Evolutionary conservation across 2,888 invertebrate genomes (phyloP), one percentile per base, ranked within the genome.

Genomic region (Iselma pallidipennis): DNA sequence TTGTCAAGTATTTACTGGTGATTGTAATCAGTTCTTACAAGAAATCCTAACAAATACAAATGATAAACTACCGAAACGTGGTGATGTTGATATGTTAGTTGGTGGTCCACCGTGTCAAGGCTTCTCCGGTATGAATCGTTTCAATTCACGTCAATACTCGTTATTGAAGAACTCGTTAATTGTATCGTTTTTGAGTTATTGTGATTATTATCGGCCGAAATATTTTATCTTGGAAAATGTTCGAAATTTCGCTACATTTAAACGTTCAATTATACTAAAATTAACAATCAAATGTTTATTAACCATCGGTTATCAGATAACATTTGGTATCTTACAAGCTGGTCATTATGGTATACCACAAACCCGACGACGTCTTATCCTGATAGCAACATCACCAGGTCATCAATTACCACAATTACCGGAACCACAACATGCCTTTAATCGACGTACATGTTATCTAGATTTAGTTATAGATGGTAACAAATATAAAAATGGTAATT

Each of bases 61-160:
- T 2, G 57, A 65, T 56, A 42, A 56, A 9, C 81, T 94, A 45
- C 94, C 94, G 0, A 82, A 84, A 77, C 90, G 88, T 75, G 93
- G 93, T 0, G 91, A 94, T 63, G 93, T 95, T 0, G 93, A 95
- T 73, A 80, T 95, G 61, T 80, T 95, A 28, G 91, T 92, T 74
- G 95, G 94, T 9, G 94, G 94, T 1, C 94, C 94, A 1, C 94
- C 94, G 0, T 95, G 94, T 76, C 94, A 95, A 80, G 94, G 94
- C 3, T 95, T 94, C 82, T 92, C 92, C 49, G 92, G 92, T 33
- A 94, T 94, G 93, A 95, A 95, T 80, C 83, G 94, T 55, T 95
- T 94, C 80, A 94, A 92, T 80, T 89, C 89, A 0, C 83, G 93
- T 29, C 91, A 94, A 70, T 94, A 94, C 79, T 93, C 94, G 1